These are phyloP conservation scores for Cataglyphis altisquamis DNA, from an alignment of 2,888 invertebrate genomes.

Conservation along the genomic window DNA sequence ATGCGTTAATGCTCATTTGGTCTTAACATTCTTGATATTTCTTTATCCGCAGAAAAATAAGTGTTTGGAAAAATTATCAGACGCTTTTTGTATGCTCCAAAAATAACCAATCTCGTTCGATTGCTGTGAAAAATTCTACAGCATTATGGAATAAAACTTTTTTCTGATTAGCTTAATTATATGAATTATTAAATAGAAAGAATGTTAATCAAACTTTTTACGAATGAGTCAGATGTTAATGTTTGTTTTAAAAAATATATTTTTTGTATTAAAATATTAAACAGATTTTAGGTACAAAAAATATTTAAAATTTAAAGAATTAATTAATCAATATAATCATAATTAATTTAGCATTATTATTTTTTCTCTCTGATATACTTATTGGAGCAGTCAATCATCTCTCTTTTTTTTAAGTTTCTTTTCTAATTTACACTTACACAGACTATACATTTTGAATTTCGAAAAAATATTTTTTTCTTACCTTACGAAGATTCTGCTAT, in stretches of 20 bases:
- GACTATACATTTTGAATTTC: neutral
- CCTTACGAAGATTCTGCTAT: conserved; percentile 2
- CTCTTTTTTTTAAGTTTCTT: neutral
- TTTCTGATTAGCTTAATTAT: neutral
- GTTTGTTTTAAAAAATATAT: neutral
- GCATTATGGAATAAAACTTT: neutral
- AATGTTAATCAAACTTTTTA: neutral
- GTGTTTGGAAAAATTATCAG: neutral
- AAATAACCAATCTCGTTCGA: neutral
- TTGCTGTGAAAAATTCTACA: neutral
- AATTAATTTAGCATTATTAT: neutral
- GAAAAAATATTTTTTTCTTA: neutral
- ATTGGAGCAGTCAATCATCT: neutral
- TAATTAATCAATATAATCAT: neutral
- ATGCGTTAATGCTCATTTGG: neutral
- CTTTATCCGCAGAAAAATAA: conserved; percentile 1
- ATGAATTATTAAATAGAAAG: neutral
- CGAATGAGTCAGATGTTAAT: neutral
- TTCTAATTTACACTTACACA: neutral
- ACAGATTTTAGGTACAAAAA: neutral
- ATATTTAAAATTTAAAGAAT: neutral
- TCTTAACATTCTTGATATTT: neutral
- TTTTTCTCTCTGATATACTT: neutral
- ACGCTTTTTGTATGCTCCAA: neutral
- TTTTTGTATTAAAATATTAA: neutral